These are phyloP conservation scores for Aricia agestis DNA, from an alignment of 1,140 invertebrate genomes.

Conservation along the genomic window DNA sequence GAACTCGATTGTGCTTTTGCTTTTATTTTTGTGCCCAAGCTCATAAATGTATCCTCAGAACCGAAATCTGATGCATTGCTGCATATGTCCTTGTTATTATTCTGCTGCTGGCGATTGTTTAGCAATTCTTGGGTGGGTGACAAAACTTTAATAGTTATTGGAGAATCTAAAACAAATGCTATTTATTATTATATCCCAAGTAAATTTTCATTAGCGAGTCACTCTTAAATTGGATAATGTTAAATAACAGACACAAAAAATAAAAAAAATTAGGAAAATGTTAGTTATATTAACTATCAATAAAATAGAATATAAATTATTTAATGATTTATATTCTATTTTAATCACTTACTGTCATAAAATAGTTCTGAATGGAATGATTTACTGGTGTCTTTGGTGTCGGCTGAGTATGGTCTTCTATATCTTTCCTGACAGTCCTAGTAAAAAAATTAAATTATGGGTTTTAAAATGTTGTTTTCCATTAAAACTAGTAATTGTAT, in stretches of 20 bases:
- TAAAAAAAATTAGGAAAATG: too few species aligned
- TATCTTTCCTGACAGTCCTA: conserved; percentile 62
- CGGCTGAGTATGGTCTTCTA: conserved; percentile 70
- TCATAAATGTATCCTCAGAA: conserved; percentile 72
- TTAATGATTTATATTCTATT: too few species aligned
- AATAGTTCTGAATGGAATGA: conserved; percentile 56
- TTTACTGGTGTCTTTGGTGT: conserved; percentile 62
- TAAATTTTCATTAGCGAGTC: too few species aligned
- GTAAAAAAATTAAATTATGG: conserved; percentile 21
- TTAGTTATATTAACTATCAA: too few species aligned
- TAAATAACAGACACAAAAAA: too few species aligned
- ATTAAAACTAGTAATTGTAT: too few species aligned
- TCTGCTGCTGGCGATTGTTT: conserved; percentile 37
- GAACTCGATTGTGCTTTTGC: conserved; percentile 60
- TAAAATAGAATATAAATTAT: too few species aligned
- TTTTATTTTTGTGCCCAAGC: conserved; percentile 74
- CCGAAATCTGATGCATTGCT: conserved; percentile 72
- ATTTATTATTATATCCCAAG: too few species aligned
- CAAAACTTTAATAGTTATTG: conserved; percentile 48
- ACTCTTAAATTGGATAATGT: too few species aligned
- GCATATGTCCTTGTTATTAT: conserved; percentile 49
- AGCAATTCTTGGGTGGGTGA: conserved; percentile 58
- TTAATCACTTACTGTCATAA: conserved; percentile 49
- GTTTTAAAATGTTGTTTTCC: conserved; percentile 17
- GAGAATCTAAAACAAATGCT: conserved; percentile 42